Conservation (phyloP, 2,113 vertebrate species). For the Macquaria australasica region DNA sequence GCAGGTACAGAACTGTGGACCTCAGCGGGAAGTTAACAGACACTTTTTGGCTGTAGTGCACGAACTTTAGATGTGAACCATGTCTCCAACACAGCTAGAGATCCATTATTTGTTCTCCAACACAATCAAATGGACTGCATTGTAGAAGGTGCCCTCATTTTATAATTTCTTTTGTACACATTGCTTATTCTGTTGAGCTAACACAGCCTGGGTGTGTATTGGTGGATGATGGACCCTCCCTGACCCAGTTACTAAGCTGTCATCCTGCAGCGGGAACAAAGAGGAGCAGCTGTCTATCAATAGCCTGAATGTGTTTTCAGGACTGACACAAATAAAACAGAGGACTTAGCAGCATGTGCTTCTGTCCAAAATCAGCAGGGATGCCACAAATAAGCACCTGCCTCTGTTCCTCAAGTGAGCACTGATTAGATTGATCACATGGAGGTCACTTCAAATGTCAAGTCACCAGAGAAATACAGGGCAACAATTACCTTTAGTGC, state of each 20-base stretch:
- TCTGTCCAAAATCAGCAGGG: constrained; percentile 34
- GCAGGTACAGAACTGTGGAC: constrained; percentile 24
- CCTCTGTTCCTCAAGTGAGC: neutral
- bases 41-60: neutral
- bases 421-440: neutral
- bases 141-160: constrained; percentile 16
- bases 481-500: neutral
- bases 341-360: constrained; percentile 27
- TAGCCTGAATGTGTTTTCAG: constrained; percentile 51
- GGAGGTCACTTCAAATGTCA: constrained; percentile 39
- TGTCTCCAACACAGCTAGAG: neutral
- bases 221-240: constrained; percentile 61
- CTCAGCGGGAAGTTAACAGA: neutral
- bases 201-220: constrained; percentile 21
- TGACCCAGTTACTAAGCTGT: constrained; percentile 81
- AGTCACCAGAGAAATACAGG: neutral
- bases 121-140: neutral
- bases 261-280: constrained; percentile 76
- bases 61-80: constrained; percentile 25
- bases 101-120: neutral
- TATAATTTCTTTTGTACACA: constrained; percentile 29
- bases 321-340: constrained; percentile 48
- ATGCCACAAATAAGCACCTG: constrained; percentile 30
- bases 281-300: constrained; percentile 78
- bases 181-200: constrained; percentile 37